phyloP scores from a whole-genome alignment of 2,797 vertebrate species.

The Pantherophis vulpinus region DNA sequence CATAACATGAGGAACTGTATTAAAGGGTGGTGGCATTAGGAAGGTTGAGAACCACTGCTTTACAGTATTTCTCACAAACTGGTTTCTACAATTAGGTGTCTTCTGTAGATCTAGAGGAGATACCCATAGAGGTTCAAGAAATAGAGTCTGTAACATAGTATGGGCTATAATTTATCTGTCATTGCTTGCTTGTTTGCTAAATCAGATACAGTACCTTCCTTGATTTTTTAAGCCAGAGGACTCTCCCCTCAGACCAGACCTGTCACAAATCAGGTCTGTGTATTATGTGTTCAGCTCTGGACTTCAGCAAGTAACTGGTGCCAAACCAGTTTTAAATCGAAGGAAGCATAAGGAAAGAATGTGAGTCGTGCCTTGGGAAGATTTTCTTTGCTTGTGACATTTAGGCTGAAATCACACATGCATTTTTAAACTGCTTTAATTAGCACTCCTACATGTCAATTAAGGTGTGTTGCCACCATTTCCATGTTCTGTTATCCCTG shows the following conservation, averaged over 20 bases:
- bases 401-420: neutral
- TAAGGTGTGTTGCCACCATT: neutral
- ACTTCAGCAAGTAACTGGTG: too few species aligned
- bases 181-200: neutral
- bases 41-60: too few species aligned
- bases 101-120: neutral
- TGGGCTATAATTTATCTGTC: neutral
- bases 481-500: neutral
- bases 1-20: too few species aligned
- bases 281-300: neutral
- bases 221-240: neutral
- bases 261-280: too few species aligned
- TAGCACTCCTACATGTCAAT: neutral
- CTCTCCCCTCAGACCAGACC: neutral
- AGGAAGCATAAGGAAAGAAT: neutral
- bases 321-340: neutral
- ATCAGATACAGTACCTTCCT: neutral
- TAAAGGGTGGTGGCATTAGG: too few species aligned
- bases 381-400: neutral
- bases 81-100: neutral
- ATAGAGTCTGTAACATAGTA: neutral
- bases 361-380: neutral
- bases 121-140: neutral
- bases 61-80: neutral
- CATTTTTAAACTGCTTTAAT: constrained; percentile 5